Conservation (phyloP, 2,113 vertebrate species). For the Heterotilapia buettikoferi region DNA sequence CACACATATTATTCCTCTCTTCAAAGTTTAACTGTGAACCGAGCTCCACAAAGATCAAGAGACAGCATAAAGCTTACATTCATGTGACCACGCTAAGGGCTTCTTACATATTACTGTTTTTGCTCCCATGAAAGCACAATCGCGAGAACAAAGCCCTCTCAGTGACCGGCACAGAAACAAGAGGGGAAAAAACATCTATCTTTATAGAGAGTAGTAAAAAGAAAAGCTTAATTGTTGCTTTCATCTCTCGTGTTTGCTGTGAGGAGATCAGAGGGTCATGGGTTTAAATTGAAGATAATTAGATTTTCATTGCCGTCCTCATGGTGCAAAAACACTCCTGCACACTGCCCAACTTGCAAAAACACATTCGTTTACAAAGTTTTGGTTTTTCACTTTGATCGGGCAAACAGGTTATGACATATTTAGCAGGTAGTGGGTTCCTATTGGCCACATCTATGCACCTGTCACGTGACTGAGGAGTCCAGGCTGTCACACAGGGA, state of each 20-base stretch:
- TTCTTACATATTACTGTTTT: background rate
- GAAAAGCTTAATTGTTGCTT: background rate
- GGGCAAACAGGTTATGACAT: background rate
- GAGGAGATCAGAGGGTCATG: background rate
- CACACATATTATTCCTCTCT: background rate
- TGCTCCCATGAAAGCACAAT: background rate
- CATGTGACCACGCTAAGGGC: background rate
- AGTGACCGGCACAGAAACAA: background rate
- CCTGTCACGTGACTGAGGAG: background rate
- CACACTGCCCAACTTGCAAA: background rate
- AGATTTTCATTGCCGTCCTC: background rate
- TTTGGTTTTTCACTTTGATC: background rate
- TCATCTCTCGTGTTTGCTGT: background rate
- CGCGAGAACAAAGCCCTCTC: accelerated
- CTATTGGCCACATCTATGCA: background rate
- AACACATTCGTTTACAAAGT: background rate
- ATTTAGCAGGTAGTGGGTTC: background rate
- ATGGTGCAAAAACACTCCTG: background rate
- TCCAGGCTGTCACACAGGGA: background rate
- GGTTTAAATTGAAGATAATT: background rate
- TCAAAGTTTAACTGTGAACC: background rate
- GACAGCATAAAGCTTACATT: background rate
- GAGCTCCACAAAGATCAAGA: background rate
- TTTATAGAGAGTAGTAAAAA: background rate
- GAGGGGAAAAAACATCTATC: background rate